Base-by-base conservation (phyloP, 2,113 vertebrate species). In the Gnathonemus longibarbis region DNA sequence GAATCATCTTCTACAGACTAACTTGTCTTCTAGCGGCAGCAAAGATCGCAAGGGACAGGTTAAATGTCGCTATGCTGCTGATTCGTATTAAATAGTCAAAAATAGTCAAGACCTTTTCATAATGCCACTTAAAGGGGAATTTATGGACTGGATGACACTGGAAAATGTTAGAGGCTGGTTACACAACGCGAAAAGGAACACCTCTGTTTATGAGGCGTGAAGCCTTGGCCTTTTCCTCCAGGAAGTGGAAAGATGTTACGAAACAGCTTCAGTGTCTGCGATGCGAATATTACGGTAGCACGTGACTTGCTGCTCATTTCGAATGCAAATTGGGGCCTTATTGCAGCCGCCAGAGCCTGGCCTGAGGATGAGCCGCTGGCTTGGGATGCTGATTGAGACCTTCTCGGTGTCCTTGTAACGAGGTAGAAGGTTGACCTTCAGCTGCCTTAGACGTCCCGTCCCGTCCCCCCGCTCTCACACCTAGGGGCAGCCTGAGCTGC, bases 41-140 rank as follows among this genome's bases (percentile, higher is more conserved):
- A 62, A 46, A 89, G n/a, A 58, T 84, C 48, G 52, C 66, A 2
- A 84, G 46, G 45, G 48, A 90, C 88, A 74, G 31, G 84, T 87
- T 58, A 91, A 89, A 66, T 77, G 45, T 89, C 90, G 89, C 91
- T 35, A 80, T 80, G 74, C 35, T 42, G 17, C 74, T 80, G 74
- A 17, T 80, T 80, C 2, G 90, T 91, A 80, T 87, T 87, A n/a
- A 90, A 42, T 42, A 70, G 90, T 83, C 80, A 15, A 86, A 77
- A 84, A 77, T 85, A 89, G 88, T 42, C 5, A 15, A 80, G 31
- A 70, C 62, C 86, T 88, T 91, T 86, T 86, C 45, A 10, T 86
- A 86, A 27, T 86, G 84, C 42, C 45, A 49, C 84, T 49, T 27
- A 49, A 50, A 80, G 35, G 13, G 35, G 35, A 42, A 42, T 80